phyloP scores from a whole-genome alignment of 2,797 vertebrate species.

The Sebastes taczanowskii region DNA sequence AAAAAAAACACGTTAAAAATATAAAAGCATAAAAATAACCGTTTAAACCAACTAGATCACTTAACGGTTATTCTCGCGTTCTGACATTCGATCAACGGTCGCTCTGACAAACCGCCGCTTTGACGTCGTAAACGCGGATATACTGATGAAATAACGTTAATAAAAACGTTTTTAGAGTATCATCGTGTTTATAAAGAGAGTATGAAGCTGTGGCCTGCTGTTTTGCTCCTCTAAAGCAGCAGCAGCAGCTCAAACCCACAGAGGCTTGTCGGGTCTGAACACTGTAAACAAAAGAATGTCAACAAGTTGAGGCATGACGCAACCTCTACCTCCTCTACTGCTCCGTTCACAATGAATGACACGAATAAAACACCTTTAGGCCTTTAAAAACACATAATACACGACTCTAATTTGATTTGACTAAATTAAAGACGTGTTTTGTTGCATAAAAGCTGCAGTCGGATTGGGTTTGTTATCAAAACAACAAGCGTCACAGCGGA shows the following conservation, averaged over 20 bases:
- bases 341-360: constrained; percentile 82
- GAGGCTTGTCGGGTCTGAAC: constrained; percentile 58
- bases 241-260: constrained; percentile 6
- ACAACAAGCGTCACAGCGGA: constrained; percentile 78
- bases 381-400: no score
- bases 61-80: not conserved
- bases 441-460: constrained; percentile 7
- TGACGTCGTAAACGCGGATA: constrained; percentile 1
- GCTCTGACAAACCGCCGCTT: not conserved
- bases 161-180: not conserved
- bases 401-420: not conserved
- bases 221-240: not conserved
- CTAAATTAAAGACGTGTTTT: not conserved
- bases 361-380: constrained; percentile 22
- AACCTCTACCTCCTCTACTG: constrained; percentile 33
- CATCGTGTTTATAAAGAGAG: not conserved
- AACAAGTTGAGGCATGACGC: constrained; percentile 89
- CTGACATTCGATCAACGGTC: not conserved
- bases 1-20: not conserved
- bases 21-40: not conserved
- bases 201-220: not conserved
- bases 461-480: constrained; percentile 64
- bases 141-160: not conserved
- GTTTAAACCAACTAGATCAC: not conserved
- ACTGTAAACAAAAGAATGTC: constrained; percentile 88